Percentiles rank a stretch among this genome's conserved stretches.
These are phyloP conservation scores for Florisuga fusca DNA, from an alignment of 2,797 vertebrate genomes.

Conservation along the genomic window DNA sequence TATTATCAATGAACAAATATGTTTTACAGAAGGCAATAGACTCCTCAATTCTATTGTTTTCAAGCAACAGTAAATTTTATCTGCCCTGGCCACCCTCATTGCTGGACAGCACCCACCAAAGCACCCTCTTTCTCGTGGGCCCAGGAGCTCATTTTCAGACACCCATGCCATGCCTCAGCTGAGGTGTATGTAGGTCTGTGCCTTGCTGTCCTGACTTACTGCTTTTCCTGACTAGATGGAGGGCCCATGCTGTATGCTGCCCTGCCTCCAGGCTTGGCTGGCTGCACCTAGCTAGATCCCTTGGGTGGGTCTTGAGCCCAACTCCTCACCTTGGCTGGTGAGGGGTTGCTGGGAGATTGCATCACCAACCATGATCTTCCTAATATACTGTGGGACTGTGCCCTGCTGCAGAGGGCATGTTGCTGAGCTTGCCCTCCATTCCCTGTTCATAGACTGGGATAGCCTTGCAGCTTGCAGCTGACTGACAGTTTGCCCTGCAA, in stretches of 20 bases:
- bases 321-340: neutral
- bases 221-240: neutral
- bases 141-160: neutral
- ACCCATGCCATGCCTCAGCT: neutral
- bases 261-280: neutral
- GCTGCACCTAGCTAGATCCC: fast-evolving
- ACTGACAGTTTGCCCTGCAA: neutral
- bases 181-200: neutral
- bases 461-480: neutral
- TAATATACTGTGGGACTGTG: neutral
- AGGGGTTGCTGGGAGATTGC: neutral
- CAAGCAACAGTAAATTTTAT: neutral
- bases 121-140: neutral
- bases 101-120: neutral
- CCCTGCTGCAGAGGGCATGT: neutral
- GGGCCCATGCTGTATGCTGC: neutral
- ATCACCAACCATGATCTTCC: neutral
- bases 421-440: neutral
- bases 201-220: neutral
- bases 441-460: neutral
- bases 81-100: neutral
- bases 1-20: neutral
- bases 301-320: neutral
- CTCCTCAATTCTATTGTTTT: too few species aligned
- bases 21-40: neutral